Evolutionary conservation across 1,140 invertebrate genomes (phyloP).

Genomic region (Marisa cornuarietis): DNA sequence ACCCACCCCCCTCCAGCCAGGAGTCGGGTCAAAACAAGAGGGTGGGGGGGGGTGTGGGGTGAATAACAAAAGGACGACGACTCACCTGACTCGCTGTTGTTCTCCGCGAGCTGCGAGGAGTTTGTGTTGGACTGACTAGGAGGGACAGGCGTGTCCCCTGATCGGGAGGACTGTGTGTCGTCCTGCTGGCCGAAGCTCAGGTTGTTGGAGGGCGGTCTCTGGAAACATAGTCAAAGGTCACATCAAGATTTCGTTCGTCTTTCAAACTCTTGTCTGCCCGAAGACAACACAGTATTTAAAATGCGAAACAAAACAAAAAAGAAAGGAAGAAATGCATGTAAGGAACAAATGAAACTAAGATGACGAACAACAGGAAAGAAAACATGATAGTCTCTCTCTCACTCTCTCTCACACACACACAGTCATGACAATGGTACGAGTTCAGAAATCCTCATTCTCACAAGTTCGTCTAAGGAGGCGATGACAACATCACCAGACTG

Average conservation of each 20-base stretch:
- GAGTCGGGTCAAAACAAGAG: neutral
- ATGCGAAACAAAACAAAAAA: neutral
- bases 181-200: conserved; percentile 54
- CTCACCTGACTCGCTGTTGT: conserved; percentile 61
- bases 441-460: too few species aligned
- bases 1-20: too few species aligned
- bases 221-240: conserved; percentile 29
- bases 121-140: conserved; percentile 53
- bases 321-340: neutral
- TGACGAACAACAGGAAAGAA: neutral
- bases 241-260: neutral
- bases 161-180: conserved; percentile 60
- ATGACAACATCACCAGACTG: too few species aligned
- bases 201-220: conserved; percentile 59
- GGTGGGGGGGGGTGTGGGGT: neutral
- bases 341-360: neutral
- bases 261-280: too few species aligned
- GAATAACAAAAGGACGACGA: neutral
- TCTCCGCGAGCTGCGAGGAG: conserved; percentile 57
- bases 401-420: neutral
- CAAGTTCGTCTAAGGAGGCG: too few species aligned
- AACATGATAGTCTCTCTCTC: neutral
- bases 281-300: neutral
- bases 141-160: conserved; percentile 61
- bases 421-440: too few species aligned